Evolutionary conservation across 2,113 vertebrate genomes (phyloP).

Genomic region (Acrocephalus arundinaceus): DNA sequence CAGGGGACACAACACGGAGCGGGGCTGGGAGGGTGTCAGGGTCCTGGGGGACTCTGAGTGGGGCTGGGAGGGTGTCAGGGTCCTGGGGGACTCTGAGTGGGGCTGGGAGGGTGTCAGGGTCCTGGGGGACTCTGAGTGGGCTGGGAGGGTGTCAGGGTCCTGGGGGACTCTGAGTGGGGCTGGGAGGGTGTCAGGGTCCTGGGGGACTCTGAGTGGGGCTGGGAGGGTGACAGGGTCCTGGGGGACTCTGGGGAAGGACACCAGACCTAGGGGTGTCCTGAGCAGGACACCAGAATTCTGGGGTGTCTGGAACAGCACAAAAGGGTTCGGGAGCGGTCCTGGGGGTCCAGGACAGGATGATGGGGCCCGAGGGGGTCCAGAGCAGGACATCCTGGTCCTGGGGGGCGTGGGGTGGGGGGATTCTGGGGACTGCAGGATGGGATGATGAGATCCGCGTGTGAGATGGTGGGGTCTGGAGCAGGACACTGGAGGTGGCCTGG

Average conservation of each 20-base stretch:
- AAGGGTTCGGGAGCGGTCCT: not conserved
- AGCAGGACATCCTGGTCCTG: not conserved
- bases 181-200: not conserved
- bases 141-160: not conserved
- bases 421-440: not conserved
- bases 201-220: too few species aligned
- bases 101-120: not conserved
- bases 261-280: too few species aligned
- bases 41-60: accelerated
- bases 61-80: not conserved
- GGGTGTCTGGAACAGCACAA: not conserved
- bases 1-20: accelerated
- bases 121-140: too few species aligned
- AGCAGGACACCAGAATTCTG: not conserved
- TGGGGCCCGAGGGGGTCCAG: too few species aligned
- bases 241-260: not conserved
- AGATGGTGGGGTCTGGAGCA: not conserved
- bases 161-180: too few species aligned
- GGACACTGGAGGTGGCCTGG: too few species aligned
- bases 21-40: not conserved
- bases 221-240: not conserved
- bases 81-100: too few species aligned
- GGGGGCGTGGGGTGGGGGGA: too few species aligned
- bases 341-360: too few species aligned
- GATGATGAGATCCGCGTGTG: not conserved